Evolutionary conservation across 2,888 invertebrate species (phyloP).

Genomic region (Ectropis crepuscularia): DNA sequence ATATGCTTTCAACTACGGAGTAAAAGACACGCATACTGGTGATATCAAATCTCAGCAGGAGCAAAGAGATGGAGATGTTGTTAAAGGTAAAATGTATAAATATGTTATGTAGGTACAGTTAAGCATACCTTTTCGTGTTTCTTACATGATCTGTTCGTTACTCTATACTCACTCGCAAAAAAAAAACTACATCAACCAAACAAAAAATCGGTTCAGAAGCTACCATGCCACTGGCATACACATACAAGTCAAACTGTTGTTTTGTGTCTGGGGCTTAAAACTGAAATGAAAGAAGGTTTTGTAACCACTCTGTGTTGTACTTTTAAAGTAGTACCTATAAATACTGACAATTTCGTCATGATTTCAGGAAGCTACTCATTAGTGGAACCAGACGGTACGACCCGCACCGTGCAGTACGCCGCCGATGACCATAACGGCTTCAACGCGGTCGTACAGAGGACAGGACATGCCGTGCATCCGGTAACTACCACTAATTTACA

Average conservation of each 20-base stretch:
- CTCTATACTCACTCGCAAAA: no score
- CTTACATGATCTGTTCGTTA: no score
- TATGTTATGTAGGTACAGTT: background rate
- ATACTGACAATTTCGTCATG: background rate
- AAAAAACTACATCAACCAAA: no score
- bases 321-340: no score
- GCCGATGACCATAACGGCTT: slow-evolving; percentile 90
- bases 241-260: no score
- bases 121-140: no score
- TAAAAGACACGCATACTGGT: slow-evolving; percentile 89
- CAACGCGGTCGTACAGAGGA: slow-evolving; percentile 88
- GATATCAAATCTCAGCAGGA: slow-evolving; percentile 89
- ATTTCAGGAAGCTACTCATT: slow-evolving; percentile 86
- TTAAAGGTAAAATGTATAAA: slow-evolving; percentile 80
- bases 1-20: slow-evolving; percentile 89
- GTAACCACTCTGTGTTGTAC: no score
- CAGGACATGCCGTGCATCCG: slow-evolving; percentile 86
- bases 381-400: slow-evolving; percentile 86
- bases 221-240: no score
- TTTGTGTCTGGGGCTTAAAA: no score
- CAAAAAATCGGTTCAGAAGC: no score
- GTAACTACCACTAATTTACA: slow-evolving; percentile 48
- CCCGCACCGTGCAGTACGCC: slow-evolving; percentile 86
- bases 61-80: slow-evolving; percentile 89
- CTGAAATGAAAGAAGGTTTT: no score